phyloP scores from a whole-genome alignment of 2,888 invertebrate species.

The Catotricha subobsoleta region DNA sequence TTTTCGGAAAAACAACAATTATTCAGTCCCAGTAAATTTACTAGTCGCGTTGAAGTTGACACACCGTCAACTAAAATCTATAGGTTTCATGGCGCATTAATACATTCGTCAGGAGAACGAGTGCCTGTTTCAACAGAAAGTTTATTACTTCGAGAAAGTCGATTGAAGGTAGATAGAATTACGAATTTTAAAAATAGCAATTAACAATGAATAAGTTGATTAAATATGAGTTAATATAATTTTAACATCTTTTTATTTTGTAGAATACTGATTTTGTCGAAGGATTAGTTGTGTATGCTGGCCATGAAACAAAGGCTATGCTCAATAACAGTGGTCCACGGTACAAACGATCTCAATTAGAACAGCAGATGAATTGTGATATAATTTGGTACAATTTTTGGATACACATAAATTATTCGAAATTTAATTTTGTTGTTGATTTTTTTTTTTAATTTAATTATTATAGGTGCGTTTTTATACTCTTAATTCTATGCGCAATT shows the following conservation, averaged over 20 bases:
- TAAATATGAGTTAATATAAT: neutral
- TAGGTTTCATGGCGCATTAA: conserved; percentile 77
- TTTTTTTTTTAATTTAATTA: neutral
- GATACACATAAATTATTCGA: neutral
- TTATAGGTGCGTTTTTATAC: conserved; percentile 61
- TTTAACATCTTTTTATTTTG: conserved; percentile 7
- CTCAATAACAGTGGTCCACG: conserved; percentile 91
- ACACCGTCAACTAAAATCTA: conserved; percentile 91
- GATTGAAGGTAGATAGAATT: conserved; percentile 38
- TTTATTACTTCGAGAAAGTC: conserved; percentile 80
- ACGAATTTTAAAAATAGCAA: neutral
- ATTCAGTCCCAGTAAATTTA: conserved; percentile 65
- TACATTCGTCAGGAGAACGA: conserved; percentile 58
- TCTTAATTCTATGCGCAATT: conserved; percentile 73
- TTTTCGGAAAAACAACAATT: conserved; percentile 40
- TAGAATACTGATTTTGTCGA: conserved; percentile 92
- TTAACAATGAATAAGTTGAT: neutral
- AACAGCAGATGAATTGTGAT: conserved; percentile 87
- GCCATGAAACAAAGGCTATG: conserved; percentile 96
- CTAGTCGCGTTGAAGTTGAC: conserved; percentile 77
- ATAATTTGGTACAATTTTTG: conserved; percentile 67
- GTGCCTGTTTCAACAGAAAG: conserved; percentile 78
- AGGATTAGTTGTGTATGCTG: conserved; percentile 92
- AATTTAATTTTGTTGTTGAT: neutral
- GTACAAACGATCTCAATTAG: conserved; percentile 80